Conservation (phyloP, 2,888 invertebrate species). For the Drosophila sordidula region DNA sequence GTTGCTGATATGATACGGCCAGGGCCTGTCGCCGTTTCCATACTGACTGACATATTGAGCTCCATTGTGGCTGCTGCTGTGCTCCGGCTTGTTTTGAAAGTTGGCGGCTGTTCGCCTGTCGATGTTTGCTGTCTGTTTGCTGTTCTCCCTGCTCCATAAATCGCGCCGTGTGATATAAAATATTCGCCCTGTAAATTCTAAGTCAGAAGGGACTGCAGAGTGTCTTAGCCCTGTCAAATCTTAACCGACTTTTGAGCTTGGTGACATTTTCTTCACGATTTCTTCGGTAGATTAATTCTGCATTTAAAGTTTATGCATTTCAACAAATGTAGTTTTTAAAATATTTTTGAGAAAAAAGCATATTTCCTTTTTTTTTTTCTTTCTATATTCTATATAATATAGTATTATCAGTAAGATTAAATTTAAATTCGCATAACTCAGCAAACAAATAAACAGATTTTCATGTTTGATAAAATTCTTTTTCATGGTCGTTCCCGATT, state of each 20-base stretch:
- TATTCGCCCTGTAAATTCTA: slow-evolving; percentile 17
- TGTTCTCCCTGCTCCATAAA: slow-evolving; percentile 52
- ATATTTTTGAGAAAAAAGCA: too few relatives aligned
- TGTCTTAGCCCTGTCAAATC: background rate
- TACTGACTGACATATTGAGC: slow-evolving; percentile 55
- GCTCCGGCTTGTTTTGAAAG: slow-evolving; percentile 50
- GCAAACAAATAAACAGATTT: too few relatives aligned
- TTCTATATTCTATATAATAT: too few relatives aligned
- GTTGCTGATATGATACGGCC: slow-evolving; percentile 71
- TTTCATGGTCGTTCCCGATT: too few relatives aligned
- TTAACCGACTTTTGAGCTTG: background rate
- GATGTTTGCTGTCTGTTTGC: slow-evolving; percentile 53
- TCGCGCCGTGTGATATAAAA: slow-evolving; percentile 31
- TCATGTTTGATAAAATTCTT: too few relatives aligned
- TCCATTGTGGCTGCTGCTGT: slow-evolving; percentile 44
- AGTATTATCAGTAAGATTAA: too few relatives aligned
- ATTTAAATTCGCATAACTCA: too few relatives aligned
- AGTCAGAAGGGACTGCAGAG: background rate
- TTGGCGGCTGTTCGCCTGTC: slow-evolving; percentile 40
- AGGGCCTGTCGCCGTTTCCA: slow-evolving; percentile 48
- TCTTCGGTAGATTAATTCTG: too few relatives aligned
- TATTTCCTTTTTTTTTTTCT: too few relatives aligned
- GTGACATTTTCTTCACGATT: too few relatives aligned
- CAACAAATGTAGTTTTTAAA: too few relatives aligned
- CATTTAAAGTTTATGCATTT: too few relatives aligned